Percentiles rank a stretch among this genome's conserved stretches.
Conservation (phyloP, 2,888 invertebrate genomes). For the Omphaloscelis lunosa region DNA sequence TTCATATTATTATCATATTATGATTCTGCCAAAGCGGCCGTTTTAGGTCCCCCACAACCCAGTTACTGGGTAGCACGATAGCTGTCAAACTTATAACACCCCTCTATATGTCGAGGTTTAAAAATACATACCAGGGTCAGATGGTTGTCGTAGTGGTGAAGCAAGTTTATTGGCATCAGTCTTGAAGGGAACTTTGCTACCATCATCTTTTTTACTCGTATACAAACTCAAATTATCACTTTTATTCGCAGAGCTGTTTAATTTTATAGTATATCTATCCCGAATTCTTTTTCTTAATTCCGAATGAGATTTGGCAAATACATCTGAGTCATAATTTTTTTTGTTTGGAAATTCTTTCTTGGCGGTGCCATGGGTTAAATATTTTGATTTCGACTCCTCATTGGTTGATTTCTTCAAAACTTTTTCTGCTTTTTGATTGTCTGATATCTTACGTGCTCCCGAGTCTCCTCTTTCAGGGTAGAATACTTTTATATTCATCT, state of each 20-base stretch:
- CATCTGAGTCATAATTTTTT: slow-evolving; percentile 7
- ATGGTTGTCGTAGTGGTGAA: not conserved
- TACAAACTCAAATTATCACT: slow-evolving; percentile 1
- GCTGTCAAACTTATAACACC: not conserved
- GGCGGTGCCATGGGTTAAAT: slow-evolving; percentile 5
- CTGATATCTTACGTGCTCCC: slow-evolving; percentile 8
- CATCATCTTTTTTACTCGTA: slow-evolving; percentile 26
- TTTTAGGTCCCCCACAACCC: too few relatives aligned
- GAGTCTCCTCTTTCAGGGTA: slow-evolving; percentile 71
- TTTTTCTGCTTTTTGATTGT: slow-evolving; percentile 24
- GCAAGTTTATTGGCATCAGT: slow-evolving; percentile 7
- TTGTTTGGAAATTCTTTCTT: slow-evolving; percentile 50
- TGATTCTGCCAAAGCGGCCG: too few relatives aligned
- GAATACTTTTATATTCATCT: slow-evolving; percentile 21
- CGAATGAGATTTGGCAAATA: not conserved
- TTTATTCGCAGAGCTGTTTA: slow-evolving; percentile 27
- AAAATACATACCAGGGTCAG: slow-evolving; percentile 17
- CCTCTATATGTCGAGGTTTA: not conserved
- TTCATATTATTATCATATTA: too few relatives aligned
- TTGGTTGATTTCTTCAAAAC: slow-evolving; percentile 32
- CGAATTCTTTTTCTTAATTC: slow-evolving; percentile 57
- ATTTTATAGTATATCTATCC: slow-evolving; percentile 57
- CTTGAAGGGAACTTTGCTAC: not conserved
- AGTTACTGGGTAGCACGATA: too few relatives aligned
- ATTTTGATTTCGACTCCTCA: slow-evolving; percentile 18